Evolutionary conservation across 2,888 invertebrate species (phyloP), one percentile per base, ranked within the genome.

Genomic region (Drosophila robusta): DNA sequence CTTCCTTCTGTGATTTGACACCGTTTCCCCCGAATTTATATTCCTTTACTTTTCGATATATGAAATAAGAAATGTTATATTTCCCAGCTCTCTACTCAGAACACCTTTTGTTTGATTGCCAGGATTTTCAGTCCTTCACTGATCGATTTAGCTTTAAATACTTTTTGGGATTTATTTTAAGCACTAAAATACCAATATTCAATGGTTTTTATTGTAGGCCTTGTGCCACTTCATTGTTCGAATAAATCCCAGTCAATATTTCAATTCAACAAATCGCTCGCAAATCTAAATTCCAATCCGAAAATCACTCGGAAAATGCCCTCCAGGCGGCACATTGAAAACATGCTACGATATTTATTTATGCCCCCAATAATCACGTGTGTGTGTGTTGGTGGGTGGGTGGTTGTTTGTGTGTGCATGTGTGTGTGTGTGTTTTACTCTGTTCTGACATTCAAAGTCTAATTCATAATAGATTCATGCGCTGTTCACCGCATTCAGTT

Each of bases 391-490:
- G 3, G 51, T 65, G 45, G 52, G 52, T 50, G 54, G 50, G 42
- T 61, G 46, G 22, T 18, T 18, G 18, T 56, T 56, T 63, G 42
- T 45, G 44, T 34, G 34, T 32, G 39, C 58, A 36, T 47, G 47
- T 62, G 29, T 69, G 62, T 60, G 52, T 68, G 42, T 65, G 65
- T 64, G 47, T 42, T 16, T 51, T 57, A 57, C 55, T 69, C 50
- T 36, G 56, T 50, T 70, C 70, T 85, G 86, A 78, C 88, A 83
- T 88, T 84, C 88, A 88, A 79, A 57, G 86, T 88, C 89, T 85
- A 84, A 84, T 84, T 85, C 90, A 89, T 89, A 83, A 86, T 89
- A 89, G 88, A 84, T 89, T 87, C 89, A 78, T 85, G 75, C 60
- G 88, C 69, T 69, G 41, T 65, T 56, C 50, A 44, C 36, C 46